A percentile compares a stretch with the other conserved stretches of the same genome.
phyloP scores from a whole-genome alignment of 2,888 invertebrate genomes.

The Cerastis leucographa region DNA sequence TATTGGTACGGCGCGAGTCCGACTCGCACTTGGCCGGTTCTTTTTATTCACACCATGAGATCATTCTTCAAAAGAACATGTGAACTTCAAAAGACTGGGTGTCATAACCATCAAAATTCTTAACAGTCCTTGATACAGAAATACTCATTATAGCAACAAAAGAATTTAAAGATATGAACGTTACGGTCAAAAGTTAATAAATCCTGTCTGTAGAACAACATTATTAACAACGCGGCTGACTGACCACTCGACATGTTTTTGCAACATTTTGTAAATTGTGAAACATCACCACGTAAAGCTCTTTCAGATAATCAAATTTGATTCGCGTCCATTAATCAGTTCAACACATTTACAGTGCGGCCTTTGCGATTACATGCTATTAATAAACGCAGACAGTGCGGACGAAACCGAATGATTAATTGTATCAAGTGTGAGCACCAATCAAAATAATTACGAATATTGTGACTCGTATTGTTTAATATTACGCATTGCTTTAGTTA shows the following conservation, averaged over 20 bases:
- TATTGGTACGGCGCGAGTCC: no score
- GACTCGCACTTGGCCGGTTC: no score
- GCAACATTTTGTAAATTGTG: constrained; percentile 66
- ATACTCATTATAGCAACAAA: constrained; percentile 63
- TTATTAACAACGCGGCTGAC: constrained; percentile 75
- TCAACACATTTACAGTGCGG: constrained; percentile 85
- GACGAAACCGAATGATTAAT: constrained; percentile 85
- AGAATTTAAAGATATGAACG: constrained; percentile 67
- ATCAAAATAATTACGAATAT: constrained; percentile 82
- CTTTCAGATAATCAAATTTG: constrained; percentile 86
- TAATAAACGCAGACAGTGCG: constrained; percentile 79
- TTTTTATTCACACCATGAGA: constrained; percentile 13
- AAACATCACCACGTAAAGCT: constrained; percentile 70
- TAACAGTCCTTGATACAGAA: constrained; percentile 33
- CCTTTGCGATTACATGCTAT: constrained; percentile 82
- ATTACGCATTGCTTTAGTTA: constrained; percentile 50
- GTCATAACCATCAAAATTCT: constrained; percentile 8
- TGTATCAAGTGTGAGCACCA: constrained; percentile 74
- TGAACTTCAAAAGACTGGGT: constrained; percentile 13
- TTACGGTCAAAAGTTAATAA: constrained; percentile 80
- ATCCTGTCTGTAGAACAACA: constrained; percentile 76
- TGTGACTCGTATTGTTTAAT: constrained; percentile 67
- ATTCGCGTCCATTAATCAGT: constrained; percentile 87
- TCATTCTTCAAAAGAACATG: neutral
- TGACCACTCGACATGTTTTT: constrained; percentile 70